Evolutionary conservation across 2,113 vertebrate species (phyloP).

Genomic region (Cyphomyrus plagiostoma): DNA sequence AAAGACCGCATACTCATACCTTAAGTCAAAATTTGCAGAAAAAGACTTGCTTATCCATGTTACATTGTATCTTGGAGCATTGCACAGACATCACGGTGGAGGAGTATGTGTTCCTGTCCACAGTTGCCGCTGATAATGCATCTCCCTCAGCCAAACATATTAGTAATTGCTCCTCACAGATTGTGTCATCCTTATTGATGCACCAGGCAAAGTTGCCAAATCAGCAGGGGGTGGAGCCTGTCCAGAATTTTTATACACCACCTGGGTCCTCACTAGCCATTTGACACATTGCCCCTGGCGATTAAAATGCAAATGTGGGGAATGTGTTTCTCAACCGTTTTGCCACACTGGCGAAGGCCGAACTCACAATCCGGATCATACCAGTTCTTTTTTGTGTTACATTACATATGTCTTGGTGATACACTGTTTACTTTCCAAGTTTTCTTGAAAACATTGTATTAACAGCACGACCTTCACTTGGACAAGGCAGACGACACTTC

Average conservation of each 20-base stretch:
- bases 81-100: neutral
- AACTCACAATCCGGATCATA: neutral
- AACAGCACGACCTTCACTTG: neutral
- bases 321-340: neutral
- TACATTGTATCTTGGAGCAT: neutral
- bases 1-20: neutral
- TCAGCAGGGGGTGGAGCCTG: neutral
- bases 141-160: neutral
- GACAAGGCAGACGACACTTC: neutral
- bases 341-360: neutral
- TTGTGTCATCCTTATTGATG: neutral
- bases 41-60: neutral
- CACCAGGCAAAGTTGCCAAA: neutral
- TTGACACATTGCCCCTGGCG: neutral
- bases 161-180: neutral
- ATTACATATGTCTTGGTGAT: neutral
- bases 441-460: neutral
- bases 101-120: neutral
- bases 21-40: neutral
- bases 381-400: neutral
- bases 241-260: neutral
- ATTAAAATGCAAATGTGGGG: neutral
- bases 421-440: neutral
- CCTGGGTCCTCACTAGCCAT: neutral
- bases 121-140: neutral